Conservation (phyloP, 2,888 invertebrate species). For the Apamea monoglypha region DNA sequence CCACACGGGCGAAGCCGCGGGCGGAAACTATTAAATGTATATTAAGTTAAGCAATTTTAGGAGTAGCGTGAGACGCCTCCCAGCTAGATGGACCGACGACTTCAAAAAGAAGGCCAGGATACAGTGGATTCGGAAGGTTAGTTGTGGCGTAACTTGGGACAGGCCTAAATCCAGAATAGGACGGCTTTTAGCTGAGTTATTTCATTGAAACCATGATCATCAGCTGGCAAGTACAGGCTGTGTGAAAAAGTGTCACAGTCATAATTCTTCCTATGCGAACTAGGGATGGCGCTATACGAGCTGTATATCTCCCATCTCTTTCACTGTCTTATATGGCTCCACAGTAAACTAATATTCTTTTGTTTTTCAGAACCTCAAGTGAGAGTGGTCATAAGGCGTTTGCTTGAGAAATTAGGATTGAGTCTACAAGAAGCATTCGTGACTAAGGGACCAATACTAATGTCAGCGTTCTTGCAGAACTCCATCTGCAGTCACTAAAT, state of each 20-base stretch:
- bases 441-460: conserved; percentile 61
- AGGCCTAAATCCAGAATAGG: background rate
- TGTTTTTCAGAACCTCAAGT: conserved; percentile 68
- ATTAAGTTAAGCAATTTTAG: background rate
- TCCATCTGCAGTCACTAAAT: conserved; percentile 72
- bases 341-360: conserved; percentile 27
- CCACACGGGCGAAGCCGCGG: background rate
- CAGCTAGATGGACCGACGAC: no score
- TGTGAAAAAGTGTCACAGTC: no score
- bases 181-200: background rate
- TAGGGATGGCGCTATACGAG: background rate
- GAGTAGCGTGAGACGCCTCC: background rate
- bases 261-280: background rate
- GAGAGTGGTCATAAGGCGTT: conserved; percentile 3
- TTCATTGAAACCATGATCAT: no score
- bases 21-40: background rate
- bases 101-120: no score
- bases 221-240: background rate
- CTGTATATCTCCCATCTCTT: background rate
- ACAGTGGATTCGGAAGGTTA: background rate
- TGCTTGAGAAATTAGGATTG: conserved; percentile 42
- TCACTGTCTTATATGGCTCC: no score
- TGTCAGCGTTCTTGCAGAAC: conserved; percentile 67
- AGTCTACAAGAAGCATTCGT: conserved; percentile 65
- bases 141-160: background rate